Evolutionary conservation across 2,888 invertebrate species (phyloP), one percentile per base, ranked within the genome.

Genomic region (Alsophila aescularia): DNA sequence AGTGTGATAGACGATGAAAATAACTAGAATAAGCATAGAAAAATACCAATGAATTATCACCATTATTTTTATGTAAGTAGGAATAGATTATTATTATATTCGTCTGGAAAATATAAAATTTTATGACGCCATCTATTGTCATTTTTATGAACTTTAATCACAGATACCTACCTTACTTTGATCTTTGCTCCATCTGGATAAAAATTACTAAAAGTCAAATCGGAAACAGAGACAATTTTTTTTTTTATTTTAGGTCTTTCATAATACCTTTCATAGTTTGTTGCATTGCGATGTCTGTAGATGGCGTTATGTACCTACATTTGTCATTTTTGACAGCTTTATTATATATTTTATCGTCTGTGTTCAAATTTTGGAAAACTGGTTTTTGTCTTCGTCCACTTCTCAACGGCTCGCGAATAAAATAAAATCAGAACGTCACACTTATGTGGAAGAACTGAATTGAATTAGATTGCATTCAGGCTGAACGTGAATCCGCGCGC

Each of bases 361-460:
- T 57, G 40, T 32, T 32, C 32, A 32, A 29, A 29, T 45, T 9
- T n/a, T n/a, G n/a, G 61, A 69, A 77, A 76, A 78, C 72, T 70
- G 70, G 73, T 75, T 77, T 65, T 65, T 60, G 67, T 62, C 18
- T 16, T 16, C n/a, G 16, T 21, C 43, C 18, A 37, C 68, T 68
- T 69, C 57, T 60, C 75, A 83, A 81, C 83, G 83, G 82, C 72
- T 73, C 67, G 67, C 61, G 71, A 73, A 73, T 73, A 75, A 73
- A 77, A 73, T 77, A 75, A 77, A 80, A 76, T 75, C 70, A 71
- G n/a, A 75, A 86, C 84, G 83, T 85, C 79, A 83, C 70, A 62
- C 51, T 63, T 73, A 74, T 78, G 78, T 75, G 75, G 67, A 77
- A 78, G 64, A 62, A 63, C 50, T 69, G 67, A 72, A 66, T 67